Base-by-base conservation (phyloP, 2,888 invertebrate species). In the Epirrhoe alternata region DNA sequence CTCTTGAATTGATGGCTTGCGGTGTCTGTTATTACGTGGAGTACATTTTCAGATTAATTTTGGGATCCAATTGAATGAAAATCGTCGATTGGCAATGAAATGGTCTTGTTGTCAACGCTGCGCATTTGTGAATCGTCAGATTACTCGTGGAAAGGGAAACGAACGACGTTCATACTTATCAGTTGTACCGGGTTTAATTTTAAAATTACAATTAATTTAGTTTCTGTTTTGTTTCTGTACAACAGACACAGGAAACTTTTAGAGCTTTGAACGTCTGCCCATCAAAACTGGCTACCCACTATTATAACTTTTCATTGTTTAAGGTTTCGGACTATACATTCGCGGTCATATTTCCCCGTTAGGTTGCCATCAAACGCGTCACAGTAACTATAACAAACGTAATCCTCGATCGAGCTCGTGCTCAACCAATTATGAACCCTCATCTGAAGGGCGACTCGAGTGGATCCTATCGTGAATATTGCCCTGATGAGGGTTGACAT, bases 401-500 rank as follows among this genome's bases (percentile, higher is more conserved):
- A 64, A 68, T 61, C 63, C 64, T 55, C 63, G 42, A 64, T 68
- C 56, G 63, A 61, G 56, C 42, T 54, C 60, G 49, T 63, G 67
- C 63, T 68, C 64, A 70, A 61, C 74, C 71, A 72, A 71, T 74
- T 72, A 72, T 72, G 61, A 59, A 71, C 72, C 71, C 71, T 71
- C 72, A 72, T 72, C 74, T 60, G 61, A 64, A 64, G 66, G 61
- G 55, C 62, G 68, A 63, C 54, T 62, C 54, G 60, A 66, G 58
- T 68, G 73, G 64, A 67, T 71, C 74, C 70, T 71, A 73, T 75
- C 74, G 73, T 72, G 74, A 74, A 74, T 74, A 70, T 75, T 65
- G 71, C 69, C 66, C 69, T 75, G 85, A 87, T 78, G 81, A 86
- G 87, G 87, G 86, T 86, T 79, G 86, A 83, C 87, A 82, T 72